Conservation (phyloP, 2,113 vertebrate species). For the Nansenia antarctica region DNA sequence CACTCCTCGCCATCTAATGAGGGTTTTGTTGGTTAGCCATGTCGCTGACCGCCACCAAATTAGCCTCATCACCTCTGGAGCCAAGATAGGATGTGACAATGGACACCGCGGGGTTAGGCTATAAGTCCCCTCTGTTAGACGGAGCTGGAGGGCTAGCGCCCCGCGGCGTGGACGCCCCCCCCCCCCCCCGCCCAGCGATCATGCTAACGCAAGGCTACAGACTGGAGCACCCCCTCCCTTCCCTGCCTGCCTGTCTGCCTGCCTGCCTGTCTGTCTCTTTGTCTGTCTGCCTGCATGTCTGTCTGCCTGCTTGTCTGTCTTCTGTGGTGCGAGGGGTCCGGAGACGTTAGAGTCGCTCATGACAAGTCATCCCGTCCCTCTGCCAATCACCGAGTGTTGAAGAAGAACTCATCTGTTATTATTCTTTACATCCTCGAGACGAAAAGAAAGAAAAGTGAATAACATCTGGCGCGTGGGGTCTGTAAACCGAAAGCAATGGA, state of each 20-base stretch:
- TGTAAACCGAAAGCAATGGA: conserved; percentile 31
- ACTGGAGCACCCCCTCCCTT: conserved; percentile 5
- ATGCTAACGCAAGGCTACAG: conserved; percentile 36
- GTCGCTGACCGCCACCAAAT: conserved; percentile 70
- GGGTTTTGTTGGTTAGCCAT: conserved; percentile 72
- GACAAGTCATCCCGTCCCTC: conserved; percentile 3
- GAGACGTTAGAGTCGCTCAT: neutral
- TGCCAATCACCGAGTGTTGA: neutral
- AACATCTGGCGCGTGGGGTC: conserved; percentile 54
- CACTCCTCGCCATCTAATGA: conserved; percentile 63
- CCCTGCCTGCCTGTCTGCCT: neutral
- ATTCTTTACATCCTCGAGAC: conserved; percentile 42
- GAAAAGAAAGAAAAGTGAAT: no score
- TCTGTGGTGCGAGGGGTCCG: neutral
- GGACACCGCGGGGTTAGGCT: conserved; percentile 52
- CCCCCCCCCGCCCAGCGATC: conserved; percentile 17
- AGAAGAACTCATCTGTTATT: neutral
- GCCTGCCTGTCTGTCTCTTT: neutral
- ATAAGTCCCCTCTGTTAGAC: conserved; percentile 40
- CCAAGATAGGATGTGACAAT: conserved; percentile 69
- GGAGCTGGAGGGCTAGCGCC: conserved; percentile 27
- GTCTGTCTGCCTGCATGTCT: neutral
- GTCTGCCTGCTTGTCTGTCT: neutral
- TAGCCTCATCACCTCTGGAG: conserved; percentile 74
- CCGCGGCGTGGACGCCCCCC: conserved; percentile 13